A percentile compares a stretch with the other conserved stretches of the same genome.
Conservation (phyloP, 2,888 invertebrate genomes). For the Cancer borealis region DNA sequence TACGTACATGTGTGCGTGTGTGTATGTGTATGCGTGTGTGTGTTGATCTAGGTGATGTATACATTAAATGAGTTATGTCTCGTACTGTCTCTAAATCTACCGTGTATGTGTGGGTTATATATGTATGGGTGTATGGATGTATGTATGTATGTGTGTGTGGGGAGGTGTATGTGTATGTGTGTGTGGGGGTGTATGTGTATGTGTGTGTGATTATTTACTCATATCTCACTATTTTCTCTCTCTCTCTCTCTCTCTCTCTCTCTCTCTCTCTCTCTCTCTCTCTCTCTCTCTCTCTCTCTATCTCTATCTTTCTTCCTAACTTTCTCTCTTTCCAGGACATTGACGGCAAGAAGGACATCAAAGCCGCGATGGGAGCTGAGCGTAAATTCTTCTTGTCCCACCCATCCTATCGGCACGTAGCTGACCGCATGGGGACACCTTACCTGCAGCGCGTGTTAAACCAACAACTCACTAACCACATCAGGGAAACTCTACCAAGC, state of each 20-base stretch:
- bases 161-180: no score
- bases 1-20: background rate
- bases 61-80: no score
- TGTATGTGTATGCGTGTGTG: background rate
- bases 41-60: no score
- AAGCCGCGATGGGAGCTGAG: slow-evolving; percentile 95
- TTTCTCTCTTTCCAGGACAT: no score
- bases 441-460: slow-evolving; percentile 97
- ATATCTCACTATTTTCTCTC: background rate
- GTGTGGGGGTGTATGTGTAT: no score
- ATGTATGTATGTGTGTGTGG: no score
- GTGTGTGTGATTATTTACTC: no score
- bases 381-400: slow-evolving; percentile 99
- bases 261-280: background rate
- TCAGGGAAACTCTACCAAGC: slow-evolving; percentile 97
- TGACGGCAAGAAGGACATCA: slow-evolving; percentile 98
- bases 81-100: background rate
- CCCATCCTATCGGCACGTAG: slow-evolving; percentile 97
- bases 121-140: no score
- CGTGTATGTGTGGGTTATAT: no score
- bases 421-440: slow-evolving; percentile 98
- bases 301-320: no score
- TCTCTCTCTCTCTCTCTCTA: background rate
- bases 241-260: background rate
- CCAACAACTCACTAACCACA: slow-evolving; percentile 99